Conservation (phyloP, 2,797 vertebrate species). For the Spinibarbus caldwelli region DNA sequence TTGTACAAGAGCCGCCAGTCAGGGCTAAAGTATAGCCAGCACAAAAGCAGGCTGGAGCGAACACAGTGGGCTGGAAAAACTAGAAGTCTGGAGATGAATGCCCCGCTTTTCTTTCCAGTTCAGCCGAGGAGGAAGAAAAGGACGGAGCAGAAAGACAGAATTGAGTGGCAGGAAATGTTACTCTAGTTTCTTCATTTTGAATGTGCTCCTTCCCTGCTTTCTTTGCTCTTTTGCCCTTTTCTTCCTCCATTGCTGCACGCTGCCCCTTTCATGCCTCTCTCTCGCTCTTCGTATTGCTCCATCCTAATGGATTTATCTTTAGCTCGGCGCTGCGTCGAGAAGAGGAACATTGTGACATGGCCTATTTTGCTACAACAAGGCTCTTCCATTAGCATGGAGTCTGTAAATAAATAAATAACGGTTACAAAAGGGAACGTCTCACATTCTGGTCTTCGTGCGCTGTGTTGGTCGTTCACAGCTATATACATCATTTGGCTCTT, state of each 20-base stretch:
- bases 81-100: conserved; percentile 46
- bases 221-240: conserved; percentile 19
- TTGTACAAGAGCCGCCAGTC: conserved; percentile 46
- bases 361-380: conserved; percentile 57
- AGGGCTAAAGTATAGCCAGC: conserved; percentile 42
- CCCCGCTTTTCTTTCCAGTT: conserved; percentile 17
- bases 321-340: conserved; percentile 40
- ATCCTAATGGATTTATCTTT: conserved; percentile 56
- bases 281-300: conserved; percentile 4
- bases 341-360: conserved; percentile 48
- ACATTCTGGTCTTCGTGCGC: neutral
- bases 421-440: conserved; percentile 34
- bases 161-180: conserved; percentile 47
- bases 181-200: conserved; percentile 8
- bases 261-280: neutral
- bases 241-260: neutral
- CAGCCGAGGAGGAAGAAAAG: conserved; percentile 19
- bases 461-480: conserved; percentile 14
- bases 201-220: conserved; percentile 14
- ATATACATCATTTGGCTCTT: neutral
- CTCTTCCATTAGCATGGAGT: conserved; percentile 53
- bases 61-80: conserved; percentile 45
- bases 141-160: conserved; percentile 13
- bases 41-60: conserved; percentile 50
- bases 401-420: conserved; percentile 54